phyloP scores from a whole-genome alignment of 2,113 vertebrate species.

The Barbus barbus region DNA sequence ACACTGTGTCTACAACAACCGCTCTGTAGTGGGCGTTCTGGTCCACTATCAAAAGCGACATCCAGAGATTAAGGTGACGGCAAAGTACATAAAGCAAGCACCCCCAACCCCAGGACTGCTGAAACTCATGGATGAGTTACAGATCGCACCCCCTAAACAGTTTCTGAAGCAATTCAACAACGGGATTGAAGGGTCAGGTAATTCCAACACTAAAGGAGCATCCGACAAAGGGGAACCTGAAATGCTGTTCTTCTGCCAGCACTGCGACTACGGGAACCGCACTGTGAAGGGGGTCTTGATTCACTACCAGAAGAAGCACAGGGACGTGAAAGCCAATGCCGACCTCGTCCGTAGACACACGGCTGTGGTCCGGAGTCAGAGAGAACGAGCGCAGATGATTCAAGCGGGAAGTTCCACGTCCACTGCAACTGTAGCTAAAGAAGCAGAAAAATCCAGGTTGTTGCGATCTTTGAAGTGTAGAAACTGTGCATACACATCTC shows the following conservation, averaged over 20 bases:
- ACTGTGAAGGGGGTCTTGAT: conserved; percentile 98
- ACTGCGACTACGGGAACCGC: conserved; percentile 97
- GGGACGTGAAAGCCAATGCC: conserved; percentile 92
- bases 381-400: conserved; percentile 88
- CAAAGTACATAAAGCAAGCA: conserved; percentile 96
- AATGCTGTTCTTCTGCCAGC: conserved; percentile 95
- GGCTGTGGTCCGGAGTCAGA: conserved; percentile 92
- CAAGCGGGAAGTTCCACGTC: conserved; percentile 73
- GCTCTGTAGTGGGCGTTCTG: conserved; percentile 95
- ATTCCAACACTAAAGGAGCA: conserved; percentile 69
- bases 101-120: conserved; percentile 90
- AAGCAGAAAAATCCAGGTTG: conserved; percentile 79
- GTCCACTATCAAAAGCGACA: conserved; percentile 99
- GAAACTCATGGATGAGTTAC: conserved; percentile 85
- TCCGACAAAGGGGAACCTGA: conserved; percentile 80
- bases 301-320: conserved; percentile 98
- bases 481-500: conserved; percentile 91
- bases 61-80: conserved; percentile 97
- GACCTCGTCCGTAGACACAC: conserved; percentile 96
- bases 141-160: conserved; percentile 83
- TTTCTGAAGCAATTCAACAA: conserved; percentile 83
- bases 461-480: conserved; percentile 91
- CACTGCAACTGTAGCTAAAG: conserved; percentile 64
- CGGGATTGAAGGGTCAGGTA: conserved; percentile 73
- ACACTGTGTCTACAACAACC: conserved; percentile 97